Base-by-base conservation (phyloP, 2,797 vertebrate species). In the Acanthurus lineatus region DNA sequence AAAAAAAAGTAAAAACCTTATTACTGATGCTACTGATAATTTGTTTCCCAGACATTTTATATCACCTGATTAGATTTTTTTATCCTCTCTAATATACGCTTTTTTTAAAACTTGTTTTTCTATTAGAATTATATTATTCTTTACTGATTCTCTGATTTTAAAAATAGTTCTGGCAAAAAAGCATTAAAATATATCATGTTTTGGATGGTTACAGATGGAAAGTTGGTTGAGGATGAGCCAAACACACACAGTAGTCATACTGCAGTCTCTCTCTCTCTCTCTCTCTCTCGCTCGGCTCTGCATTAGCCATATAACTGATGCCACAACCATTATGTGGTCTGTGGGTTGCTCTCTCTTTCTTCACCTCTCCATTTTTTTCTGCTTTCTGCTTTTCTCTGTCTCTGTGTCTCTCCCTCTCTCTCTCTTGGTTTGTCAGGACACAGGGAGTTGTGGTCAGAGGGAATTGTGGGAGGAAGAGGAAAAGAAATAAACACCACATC, bases 241-340 rank as follows among this genome's bases (percentile, higher is more conserved):
- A 77, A 74, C 28, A 51, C 48, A 56, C 5, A 25, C 49, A 14
- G 14, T 7, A 53, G 11, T 42, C 48, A 59, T n/a, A 56, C 22
- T 22, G n/a, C 38, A 68, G 66, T 20, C 61, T 45, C 64, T 69
- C 22, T 56, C 49, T 38, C 56, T 44, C 58, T 74, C 25, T 63
- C 49, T 25, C 62, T 32, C 65, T 69, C 49, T 62, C 69, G 38
- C 25, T 25, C 25, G 25, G 25, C 48, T 69, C 38, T n/a, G 48
- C 57, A 64, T 81, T 81, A 74, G 72, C 80, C 73, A 35, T 82
- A 87, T 82, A 90, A 88, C 83, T 87, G 86, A 89, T 86, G 74
- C 77, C 87, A 80, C 76, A 89, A 84, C 83, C 90, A 87, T 87
- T 83, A 75, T 92, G 91, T 59, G 91, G 91, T 92, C 91, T 91